Evolutionary conservation across 1,140 invertebrate species (phyloP).

Genomic region (Pemphigus obesinymphae): DNA sequence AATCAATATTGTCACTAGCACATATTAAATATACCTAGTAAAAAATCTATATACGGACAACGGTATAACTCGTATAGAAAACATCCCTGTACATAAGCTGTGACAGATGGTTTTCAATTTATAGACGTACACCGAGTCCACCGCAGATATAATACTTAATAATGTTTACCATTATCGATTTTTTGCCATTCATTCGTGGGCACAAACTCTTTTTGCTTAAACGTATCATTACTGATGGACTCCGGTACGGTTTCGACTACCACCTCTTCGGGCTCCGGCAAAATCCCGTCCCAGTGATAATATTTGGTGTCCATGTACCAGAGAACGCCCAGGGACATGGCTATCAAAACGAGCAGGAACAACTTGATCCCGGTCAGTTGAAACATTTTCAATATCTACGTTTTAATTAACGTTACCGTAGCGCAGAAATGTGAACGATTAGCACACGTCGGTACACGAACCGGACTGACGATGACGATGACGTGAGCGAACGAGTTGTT

Average conservation of each 20-base stretch:
- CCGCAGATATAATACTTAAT: too few species aligned
- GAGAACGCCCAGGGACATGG: background rate
- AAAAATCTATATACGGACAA: too few species aligned
- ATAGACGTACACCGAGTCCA: too few species aligned
- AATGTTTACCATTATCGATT: slow-evolving; percentile 58
- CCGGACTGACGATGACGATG: too few species aligned
- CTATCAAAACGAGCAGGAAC: background rate
- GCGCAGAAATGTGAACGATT: too few species aligned
- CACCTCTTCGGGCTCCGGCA: background rate
- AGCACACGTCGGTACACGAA: too few species aligned
- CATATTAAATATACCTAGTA: too few species aligned
- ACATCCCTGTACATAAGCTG: too few species aligned
- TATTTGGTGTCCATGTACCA: background rate
- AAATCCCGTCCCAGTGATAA: background rate
- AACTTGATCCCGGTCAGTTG: background rate
- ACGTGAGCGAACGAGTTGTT: background rate
- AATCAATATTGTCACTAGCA: too few species aligned
- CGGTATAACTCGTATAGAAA: too few species aligned
- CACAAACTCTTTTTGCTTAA: slow-evolving; percentile 52
- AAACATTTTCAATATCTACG: background rate
- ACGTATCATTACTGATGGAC: background rate
- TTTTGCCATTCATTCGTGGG: slow-evolving; percentile 60
- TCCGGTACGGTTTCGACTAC: background rate
- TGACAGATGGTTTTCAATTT: too few species aligned
- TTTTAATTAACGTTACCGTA: background rate